Evolutionary conservation across 1,140 invertebrate genomes (phyloP).

Genomic region (Piezodorus guildinii): DNA sequence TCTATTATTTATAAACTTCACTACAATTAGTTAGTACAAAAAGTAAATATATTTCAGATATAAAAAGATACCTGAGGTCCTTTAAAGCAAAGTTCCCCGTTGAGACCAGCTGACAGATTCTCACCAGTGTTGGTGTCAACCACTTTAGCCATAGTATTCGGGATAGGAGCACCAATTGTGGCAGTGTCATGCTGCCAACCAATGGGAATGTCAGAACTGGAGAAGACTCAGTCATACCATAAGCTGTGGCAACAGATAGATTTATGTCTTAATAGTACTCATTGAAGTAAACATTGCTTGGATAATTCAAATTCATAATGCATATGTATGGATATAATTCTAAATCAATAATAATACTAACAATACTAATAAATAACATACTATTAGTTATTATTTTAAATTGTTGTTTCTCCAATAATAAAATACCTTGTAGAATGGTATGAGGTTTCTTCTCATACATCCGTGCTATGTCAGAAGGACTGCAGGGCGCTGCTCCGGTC

Average conservation of each 20-base stretch:
- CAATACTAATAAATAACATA: too few relatives aligned
- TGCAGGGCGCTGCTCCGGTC: slow-evolving; percentile 48
- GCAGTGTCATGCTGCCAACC: slow-evolving; percentile 40
- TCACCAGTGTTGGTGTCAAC: slow-evolving; percentile 42
- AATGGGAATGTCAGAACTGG: slow-evolving; percentile 46
- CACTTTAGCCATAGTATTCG: slow-evolving; percentile 54
- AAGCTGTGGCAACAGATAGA: slow-evolving; percentile 40
- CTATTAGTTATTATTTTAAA: too few relatives aligned
- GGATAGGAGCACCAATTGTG: slow-evolving; percentile 51
- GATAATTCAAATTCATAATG: too few relatives aligned
- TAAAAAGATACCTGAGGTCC: slow-evolving; percentile 55
- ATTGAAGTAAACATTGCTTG: too few relatives aligned
- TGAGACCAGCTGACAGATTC: slow-evolving; percentile 40
- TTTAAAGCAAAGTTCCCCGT: slow-evolving; percentile 53
- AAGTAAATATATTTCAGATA: neutral
- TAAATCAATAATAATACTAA: too few relatives aligned
- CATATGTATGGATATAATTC: too few relatives aligned
- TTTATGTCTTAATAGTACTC: too few relatives aligned
- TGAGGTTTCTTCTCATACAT: neutral
- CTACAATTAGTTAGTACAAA: neutral
- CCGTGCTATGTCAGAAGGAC: slow-evolving; percentile 33
- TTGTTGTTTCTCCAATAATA: too few relatives aligned
- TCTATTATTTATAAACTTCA: neutral
- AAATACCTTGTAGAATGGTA: slow-evolving; percentile 6
- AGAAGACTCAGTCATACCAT: slow-evolving; percentile 56